Conservation (phyloP, 2,113 vertebrate species). For the Hiodon alosoides region DNA sequence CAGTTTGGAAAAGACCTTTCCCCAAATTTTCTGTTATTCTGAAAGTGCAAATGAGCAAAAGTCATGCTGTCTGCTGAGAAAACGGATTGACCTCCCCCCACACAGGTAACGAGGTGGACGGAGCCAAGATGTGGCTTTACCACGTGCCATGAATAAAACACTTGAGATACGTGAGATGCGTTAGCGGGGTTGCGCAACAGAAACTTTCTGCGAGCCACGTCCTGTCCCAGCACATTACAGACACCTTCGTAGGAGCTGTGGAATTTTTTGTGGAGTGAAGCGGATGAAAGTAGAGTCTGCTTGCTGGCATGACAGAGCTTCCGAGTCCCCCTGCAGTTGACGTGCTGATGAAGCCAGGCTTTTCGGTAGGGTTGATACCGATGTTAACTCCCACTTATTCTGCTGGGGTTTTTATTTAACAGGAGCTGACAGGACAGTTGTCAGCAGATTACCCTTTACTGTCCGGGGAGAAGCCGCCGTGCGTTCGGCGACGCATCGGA, state of each 20-base stretch:
- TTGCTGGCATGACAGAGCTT: too few relatives aligned
- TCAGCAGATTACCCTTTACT: conserved; percentile 79
- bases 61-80: background rate
- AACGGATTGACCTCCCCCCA: too few relatives aligned
- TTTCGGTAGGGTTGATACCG: too few relatives aligned
- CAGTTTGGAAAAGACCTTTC: background rate
- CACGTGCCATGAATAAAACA: background rate
- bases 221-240: conserved; percentile 2
- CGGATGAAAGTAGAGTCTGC: too few relatives aligned
- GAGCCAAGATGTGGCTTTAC: background rate
- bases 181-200: background rate
- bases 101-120: too few relatives aligned
- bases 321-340: too few relatives aligned
- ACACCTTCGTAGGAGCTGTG: background rate
- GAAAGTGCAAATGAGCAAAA: background rate
- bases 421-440: conserved; percentile 84
- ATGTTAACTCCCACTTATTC: too few relatives aligned
- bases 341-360: too few relatives aligned
- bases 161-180: background rate
- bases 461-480: conserved; percentile 74
- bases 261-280: too few relatives aligned
- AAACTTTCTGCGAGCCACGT: background rate
- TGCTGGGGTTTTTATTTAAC: background rate
- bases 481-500: conserved; percentile 76
- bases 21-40: background rate